Evolutionary conservation across 2,888 invertebrate genomes (phyloP), one percentile per base, ranked within the genome.

Genomic region (Drosophila siamana): DNA sequence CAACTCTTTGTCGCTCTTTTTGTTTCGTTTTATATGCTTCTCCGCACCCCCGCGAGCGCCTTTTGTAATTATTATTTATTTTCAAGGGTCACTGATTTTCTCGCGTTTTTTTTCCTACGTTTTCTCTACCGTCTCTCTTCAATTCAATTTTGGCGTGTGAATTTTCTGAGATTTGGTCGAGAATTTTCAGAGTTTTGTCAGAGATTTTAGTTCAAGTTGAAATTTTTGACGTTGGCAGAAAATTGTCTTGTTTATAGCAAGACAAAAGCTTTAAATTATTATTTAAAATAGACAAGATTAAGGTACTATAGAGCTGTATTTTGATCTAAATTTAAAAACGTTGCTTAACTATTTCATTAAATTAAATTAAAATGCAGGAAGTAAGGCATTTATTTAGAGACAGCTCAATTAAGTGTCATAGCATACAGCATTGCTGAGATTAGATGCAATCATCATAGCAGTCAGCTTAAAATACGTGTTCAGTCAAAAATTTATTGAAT

Each of bases 51-150:
- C 28, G 30, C 30, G 50, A 26, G 15, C 16, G 13, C 2, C 36
- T 3, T 60, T 63, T 48, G 66, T 77, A 79, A 79, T 79, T 76
- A 79, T 79, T 79, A 79, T 79, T 76, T 76, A 79, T 76, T 76
- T 79, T 79, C 77, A 79, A 67, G 79, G 79, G 79, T 79, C 79
- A 79, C 41, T 79, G 79, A 79, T 79, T 79, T 78, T 73, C 69
- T 70, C 46, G 62, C 54, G 63, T 22, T 26, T 67, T 71, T 71
- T 68, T 48, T 33, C 0, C 57, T 13, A 38, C 43, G 40, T 62
- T 13, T 26, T 26, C 36, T 22, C 22, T 30, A 48, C 50, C 50
- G 6, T 47, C 28, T 54, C 50, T 44, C 48, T 66, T 50, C 69
- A 73, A 76, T 76, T 76, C 56, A 71, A 74, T 74, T 74, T 67